Evolutionary conservation across 2,113 vertebrate genomes (phyloP).

Genomic region (Mungos mungo): DNA sequence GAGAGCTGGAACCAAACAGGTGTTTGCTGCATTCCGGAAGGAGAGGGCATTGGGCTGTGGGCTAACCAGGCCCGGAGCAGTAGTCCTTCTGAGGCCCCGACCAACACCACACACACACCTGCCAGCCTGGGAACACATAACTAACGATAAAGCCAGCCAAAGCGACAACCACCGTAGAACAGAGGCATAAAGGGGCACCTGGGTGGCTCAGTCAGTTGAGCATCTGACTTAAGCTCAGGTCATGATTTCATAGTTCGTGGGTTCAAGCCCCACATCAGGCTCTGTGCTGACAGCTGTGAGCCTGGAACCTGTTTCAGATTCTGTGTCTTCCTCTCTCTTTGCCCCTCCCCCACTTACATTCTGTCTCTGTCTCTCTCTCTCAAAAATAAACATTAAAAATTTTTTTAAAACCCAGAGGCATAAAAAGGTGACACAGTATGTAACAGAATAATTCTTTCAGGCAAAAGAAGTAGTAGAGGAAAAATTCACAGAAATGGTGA

Average conservation of each 20-base stretch:
- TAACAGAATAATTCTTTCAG: constrained; percentile 26
- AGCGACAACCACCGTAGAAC: not conserved
- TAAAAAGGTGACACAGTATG: not conserved
- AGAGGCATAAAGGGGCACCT: not conserved
- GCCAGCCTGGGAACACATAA: not conserved
- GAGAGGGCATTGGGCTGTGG: not conserved
- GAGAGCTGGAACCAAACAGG: constrained; percentile 13
- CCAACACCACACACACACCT: not conserved
- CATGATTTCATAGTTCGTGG: too few species aligned
- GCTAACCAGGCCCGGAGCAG: not conserved
- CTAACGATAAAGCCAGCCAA: constrained; percentile 20
- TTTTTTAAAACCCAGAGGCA: not conserved
- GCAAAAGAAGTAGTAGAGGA: constrained; percentile 49
- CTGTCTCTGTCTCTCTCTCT: too few species aligned
- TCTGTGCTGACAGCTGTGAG: too few species aligned
- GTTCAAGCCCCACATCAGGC: too few species aligned
- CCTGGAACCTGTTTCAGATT: too few species aligned
- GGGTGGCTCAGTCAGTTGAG: too few species aligned
- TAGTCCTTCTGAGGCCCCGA: not conserved
- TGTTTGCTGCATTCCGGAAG: not conserved
- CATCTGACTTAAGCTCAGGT: too few species aligned
- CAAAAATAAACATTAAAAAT: too few species aligned
- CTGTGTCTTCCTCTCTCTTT: too few species aligned
- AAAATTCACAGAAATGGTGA: constrained; percentile 35
- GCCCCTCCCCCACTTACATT: too few species aligned